Evolutionary conservation across 2,113 vertebrate species (phyloP), one percentile per base, ranked within the genome.

Genomic region (Laticauda laticaudata): DNA sequence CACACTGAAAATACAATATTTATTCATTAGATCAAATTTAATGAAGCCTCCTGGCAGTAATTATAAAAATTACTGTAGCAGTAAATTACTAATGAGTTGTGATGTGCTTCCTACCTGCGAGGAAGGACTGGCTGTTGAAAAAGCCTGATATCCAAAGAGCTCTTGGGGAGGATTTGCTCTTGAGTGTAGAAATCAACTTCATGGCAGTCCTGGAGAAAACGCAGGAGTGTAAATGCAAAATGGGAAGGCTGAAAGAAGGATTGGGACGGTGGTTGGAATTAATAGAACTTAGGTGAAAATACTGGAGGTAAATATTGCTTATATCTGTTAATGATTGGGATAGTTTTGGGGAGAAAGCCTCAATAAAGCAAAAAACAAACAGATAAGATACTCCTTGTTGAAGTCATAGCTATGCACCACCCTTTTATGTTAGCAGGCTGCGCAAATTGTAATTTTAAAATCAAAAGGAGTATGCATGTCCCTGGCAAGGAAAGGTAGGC

Each of bases 21-120:
- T 99, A 99, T 99, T 99, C 99, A 99, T 99, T 99, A 99, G 99
- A 99, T 99, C 99, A 99, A 99, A 99, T 99, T 99, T 99, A 99
- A 99, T 99, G 99, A 99, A 99, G 99, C 99, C 99, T 99, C 98
- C 99, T 99, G 98, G 99, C 98, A 99, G 99, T 99, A 99, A 99
- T 99, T 99, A 99, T 99, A 99, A 99, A 99, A 99, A 99, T 99
- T 99, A 99, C 99, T 99, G 99, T 99, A 99, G 99, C 99, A 99
- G 99, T 99, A 99, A 99, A 99, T 99, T 99, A 99, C 99, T 98
- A 98, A 99, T 98, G 98, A 98, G 97, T 98, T 98, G 98, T 98
- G 98, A 98, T 98, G 98, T 98, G 97, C 97, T 98, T 97, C 97
- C 98, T 98, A 99, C 99, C 99, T 97, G 99, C 99, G 97, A 99